These are phyloP conservation scores for Lepidurus arcticus DNA, from an alignment of 1,140 invertebrate genomes.

Conservation along the genomic window DNA sequence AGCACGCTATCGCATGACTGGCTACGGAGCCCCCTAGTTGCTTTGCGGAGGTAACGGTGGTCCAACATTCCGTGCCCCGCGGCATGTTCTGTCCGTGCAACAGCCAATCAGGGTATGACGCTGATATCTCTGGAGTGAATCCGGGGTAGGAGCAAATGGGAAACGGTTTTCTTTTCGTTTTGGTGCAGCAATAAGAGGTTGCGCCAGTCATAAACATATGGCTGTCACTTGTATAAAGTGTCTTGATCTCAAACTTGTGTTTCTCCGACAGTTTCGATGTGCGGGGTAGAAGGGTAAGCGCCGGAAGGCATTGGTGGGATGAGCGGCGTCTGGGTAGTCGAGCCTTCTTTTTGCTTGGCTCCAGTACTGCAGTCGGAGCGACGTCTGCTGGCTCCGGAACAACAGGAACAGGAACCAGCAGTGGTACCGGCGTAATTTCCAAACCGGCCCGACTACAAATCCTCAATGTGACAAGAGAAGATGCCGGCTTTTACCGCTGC, in stretches of 20 bases:
- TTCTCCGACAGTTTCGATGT: slow-evolving; percentile 65
- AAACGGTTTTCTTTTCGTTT: too few species aligned
- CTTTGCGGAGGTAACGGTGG: too few species aligned
- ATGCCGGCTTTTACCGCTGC: slow-evolving; percentile 35
- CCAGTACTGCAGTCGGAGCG: background rate
- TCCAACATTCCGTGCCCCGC: too few species aligned
- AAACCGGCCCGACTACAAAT: slow-evolving; percentile 54
- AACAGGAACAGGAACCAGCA: background rate
- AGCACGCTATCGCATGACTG: too few species aligned
- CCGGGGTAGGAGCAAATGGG: too few species aligned
- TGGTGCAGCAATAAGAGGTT: too few species aligned
- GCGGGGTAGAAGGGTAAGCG: slow-evolving; percentile 52
- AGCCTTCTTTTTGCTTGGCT: slow-evolving; percentile 55
- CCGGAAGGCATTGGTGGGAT: slow-evolving; percentile 71
- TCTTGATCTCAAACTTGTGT: slow-evolving; percentile 32
- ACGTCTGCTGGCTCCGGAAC: background rate
- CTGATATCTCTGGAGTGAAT: too few species aligned
- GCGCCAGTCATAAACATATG: too few species aligned
- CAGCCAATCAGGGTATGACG: too few species aligned
- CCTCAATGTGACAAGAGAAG: slow-evolving; percentile 28
- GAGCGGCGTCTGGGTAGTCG: slow-evolving; percentile 63
- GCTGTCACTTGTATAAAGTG: background rate
- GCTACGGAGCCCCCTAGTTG: too few species aligned
- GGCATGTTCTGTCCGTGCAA: too few species aligned
- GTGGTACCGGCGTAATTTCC: slow-evolving; percentile 47